Evolutionary conservation across 1,140 invertebrate species (phyloP), one percentile per base, ranked within the genome.

Genomic region (Diorhabda carinulata): DNA sequence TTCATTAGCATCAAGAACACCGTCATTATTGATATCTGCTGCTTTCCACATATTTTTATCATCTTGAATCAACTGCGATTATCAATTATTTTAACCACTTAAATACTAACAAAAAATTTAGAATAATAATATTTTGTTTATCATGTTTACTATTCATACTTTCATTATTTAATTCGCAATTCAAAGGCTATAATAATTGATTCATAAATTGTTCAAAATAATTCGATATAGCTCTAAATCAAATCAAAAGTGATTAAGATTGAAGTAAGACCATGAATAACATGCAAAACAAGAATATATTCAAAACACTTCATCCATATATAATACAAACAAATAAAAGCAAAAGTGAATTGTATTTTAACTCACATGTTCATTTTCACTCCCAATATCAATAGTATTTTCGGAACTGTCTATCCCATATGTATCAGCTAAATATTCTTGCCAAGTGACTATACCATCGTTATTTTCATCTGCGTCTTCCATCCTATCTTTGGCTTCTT

Each of bases 21-120:
- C 91, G 83, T 99, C 94, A 58, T 89, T 86, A 80, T 98, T 89
- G 40, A 83, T 75, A 85, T 99, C 97, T 3, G 97, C 96, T 5
- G 89, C 88, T 64, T 88, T 81, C 83, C 97, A 99, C 81, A 96
- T 90, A 61, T 87, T 84, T 78, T 92, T 91, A 81, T 99, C 97
- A 79, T 96, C 92, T 68, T 82, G 84, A 3, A 92, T 85, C 67
- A 92, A 72, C 85, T 85, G 75, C 3, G 76, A 78, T 72, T 57
- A 77, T 71, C 61, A 60, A 67, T 52, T 57, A 67, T 44, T 66
- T 61, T 64, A 61, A 58, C 43, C 45, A 67, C 58, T 68, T 67
- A 68, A 41, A 25, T 25, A 25, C 25, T 25, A 25, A 25, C 25
- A 25, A 25, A 25, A 25, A 25, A 25, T 25, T 25, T 25, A 1